Evolutionary conservation across 2,797 vertebrate species (phyloP), one percentile per base, ranked within the genome.

Genomic region (Eutrigla gurnardus): DNA sequence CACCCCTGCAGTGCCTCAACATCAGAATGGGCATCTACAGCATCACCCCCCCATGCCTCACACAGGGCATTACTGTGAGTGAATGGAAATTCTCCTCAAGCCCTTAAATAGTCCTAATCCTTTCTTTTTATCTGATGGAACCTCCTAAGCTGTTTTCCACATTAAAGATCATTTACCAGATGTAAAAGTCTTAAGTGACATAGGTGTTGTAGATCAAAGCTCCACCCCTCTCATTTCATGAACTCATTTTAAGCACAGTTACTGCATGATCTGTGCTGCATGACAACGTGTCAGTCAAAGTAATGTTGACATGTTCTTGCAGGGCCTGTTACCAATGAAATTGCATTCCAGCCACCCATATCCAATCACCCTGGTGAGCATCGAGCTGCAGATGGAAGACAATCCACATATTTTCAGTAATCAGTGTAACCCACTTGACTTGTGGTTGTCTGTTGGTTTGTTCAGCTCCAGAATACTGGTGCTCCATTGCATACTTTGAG

Each of bases 401-500:
- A 10, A 0, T 49, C 35, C 32, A 58, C 3, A 35, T 11, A 42
- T 54, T 57, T 53, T 15, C 12, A 0, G 15, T 5, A 17, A 45
- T 58, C 4, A 1, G 5, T 39, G 2, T 9, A 17, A 54, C 18
- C 8, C 4, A 25, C 39, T 60, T 75, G 7, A 75, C 32, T 9
- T 52, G 11, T 61, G 18, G 39, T 33, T 40, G 8, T 13, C 68
- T n/a, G 25, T 39, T 57, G 50, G 7, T 43, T 64, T 74, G 18
- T 59, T 70, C 74, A 99, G 98, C 97, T 86, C 98, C 98, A 53
- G 98, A 99, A 17, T 99, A 98, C 78, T 99, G 98, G 98, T 99
- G 98, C 88, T 99, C 98, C 40, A 98, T 99, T 18, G 97, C 98
- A 0, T 99, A 99, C 84, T 99, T 99, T 69, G 98, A 99, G 91